These are phyloP conservation scores for Heterodera filipjevi DNA, from an alignment of 2,888 invertebrate genomes.

Conservation along the genomic window DNA sequence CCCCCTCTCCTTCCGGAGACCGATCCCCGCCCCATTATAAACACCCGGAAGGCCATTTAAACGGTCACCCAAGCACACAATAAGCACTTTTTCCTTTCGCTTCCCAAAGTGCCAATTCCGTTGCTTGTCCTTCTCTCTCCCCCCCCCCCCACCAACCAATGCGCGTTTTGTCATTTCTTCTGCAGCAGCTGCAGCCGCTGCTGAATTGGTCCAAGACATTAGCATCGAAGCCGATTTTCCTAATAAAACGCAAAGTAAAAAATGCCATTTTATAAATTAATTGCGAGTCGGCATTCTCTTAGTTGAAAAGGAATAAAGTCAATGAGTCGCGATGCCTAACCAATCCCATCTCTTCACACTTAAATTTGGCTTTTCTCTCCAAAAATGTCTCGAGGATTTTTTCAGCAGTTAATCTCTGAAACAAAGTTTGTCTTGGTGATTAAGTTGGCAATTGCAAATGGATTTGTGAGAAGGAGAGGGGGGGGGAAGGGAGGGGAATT, in stretches of 20 bases:
- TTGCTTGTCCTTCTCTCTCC: too few relatives aligned
- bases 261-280: background rate
- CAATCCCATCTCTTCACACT: too few relatives aligned
- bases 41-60: constrained; percentile 10
- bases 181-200: constrained; percentile 24
- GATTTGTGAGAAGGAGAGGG: background rate
- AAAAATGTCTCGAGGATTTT: background rate
- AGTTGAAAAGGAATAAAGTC: background rate
- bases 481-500: background rate
- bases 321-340: too few relatives aligned
- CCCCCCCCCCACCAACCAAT: background rate
- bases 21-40: background rate
- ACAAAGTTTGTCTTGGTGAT: constrained; percentile 12
- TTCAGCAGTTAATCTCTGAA: background rate
- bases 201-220: constrained; percentile 7
- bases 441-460: constrained; percentile 6
- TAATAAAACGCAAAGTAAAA: background rate
- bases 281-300: background rate
- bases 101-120: too few relatives aligned
- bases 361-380: background rate
- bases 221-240: background rate
- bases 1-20: background rate
- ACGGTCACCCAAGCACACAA: background rate
- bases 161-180: constrained; percentile 12
- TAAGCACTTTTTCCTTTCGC: background rate